phyloP scores from a whole-genome alignment of 2,888 invertebrate species.

The Eremobia ochroleuca region DNA sequence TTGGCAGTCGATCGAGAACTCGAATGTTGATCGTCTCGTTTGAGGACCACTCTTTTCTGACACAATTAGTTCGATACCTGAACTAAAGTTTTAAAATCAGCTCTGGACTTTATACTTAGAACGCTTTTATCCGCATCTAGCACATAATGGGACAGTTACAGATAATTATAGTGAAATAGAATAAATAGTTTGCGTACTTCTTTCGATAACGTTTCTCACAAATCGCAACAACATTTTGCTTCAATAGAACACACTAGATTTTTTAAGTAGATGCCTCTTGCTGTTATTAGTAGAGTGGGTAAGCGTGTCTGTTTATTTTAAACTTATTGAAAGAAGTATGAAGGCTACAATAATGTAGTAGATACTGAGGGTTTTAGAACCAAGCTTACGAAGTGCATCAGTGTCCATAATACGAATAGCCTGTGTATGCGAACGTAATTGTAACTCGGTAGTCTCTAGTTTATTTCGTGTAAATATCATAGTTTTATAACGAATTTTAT shows the following conservation, averaged over 20 bases:
- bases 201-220: conserved; percentile 27
- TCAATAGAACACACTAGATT: conserved; percentile 8
- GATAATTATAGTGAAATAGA: conserved; percentile 45
- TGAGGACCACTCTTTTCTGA: conserved; percentile 72
- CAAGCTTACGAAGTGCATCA: conserved; percentile 61
- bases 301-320: neutral
- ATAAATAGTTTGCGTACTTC: conserved; percentile 41
- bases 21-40: conserved; percentile 87
- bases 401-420: conserved; percentile 58
- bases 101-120: conserved; percentile 58
- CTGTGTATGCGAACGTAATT: conserved; percentile 54
- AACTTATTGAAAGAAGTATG: conserved; percentile 30
- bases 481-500: conserved; percentile 53
- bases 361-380: conserved; percentile 51
- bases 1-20: conserved; percentile 82
- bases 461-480: conserved; percentile 58
- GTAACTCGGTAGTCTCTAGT: conserved; percentile 53
- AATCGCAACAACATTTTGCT: conserved; percentile 1
- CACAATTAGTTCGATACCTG: conserved; percentile 45
- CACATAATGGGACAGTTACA: conserved; percentile 34
- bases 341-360: conserved; percentile 27
- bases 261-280: neutral
- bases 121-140: conserved; percentile 52
- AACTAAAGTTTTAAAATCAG: conserved; percentile 58
- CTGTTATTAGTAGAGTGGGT: neutral